These are phyloP conservation scores for Aphis craccivora DNA, from an alignment of 1,140 invertebrate genomes.

Conservation along the genomic window DNA sequence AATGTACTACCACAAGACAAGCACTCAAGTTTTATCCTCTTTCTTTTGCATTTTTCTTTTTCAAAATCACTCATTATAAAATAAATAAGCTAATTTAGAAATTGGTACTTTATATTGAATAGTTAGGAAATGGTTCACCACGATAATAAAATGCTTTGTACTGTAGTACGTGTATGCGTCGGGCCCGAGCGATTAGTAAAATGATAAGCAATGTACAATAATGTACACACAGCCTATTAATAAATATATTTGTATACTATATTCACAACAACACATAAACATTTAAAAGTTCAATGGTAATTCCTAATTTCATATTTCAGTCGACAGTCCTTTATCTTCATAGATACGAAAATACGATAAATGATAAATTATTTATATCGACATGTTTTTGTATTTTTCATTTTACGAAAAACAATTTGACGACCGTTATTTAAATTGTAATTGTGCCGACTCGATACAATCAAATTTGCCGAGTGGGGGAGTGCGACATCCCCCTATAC, in stretches of 20 bases:
- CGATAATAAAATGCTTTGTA: background rate
- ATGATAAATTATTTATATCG: constrained; percentile 1
- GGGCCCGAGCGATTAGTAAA: constrained; percentile 11
- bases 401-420: background rate
- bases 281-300: background rate
- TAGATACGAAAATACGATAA: constrained; percentile 3
- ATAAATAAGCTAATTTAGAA: too few relatives aligned
- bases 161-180: background rate
- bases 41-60: background rate
- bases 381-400: constrained; percentile 24
- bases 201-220: background rate
- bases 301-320: background rate
- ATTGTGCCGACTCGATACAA: constrained; percentile 13
- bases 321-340: constrained; percentile 1
- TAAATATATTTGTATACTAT: constrained; percentile 16
- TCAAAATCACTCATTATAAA: background rate
- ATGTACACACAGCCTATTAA: constrained; percentile 2
- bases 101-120: background rate
- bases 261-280: constrained; percentile 1
- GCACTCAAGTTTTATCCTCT: background rate
- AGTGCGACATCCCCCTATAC: background rate
- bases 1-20: constrained; percentile 23
- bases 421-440: background rate
- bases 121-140: background rate
- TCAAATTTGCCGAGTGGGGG: background rate